Evolutionary conservation across 2,113 vertebrate species (phyloP).

Genomic region (Hydrolagus affinis): DNA sequence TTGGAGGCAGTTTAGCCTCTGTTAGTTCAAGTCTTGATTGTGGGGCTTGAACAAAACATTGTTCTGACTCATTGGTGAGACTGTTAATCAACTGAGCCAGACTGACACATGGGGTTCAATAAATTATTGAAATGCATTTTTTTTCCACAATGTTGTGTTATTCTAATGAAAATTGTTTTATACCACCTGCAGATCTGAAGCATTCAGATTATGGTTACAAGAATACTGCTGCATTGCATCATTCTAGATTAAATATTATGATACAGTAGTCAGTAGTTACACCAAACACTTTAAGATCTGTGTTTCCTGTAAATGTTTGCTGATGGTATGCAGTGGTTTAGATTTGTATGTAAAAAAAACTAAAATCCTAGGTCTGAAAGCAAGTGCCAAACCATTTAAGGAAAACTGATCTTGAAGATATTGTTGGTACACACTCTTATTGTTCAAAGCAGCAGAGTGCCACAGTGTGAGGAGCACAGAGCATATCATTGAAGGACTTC

Average conservation of each 20-base stretch:
- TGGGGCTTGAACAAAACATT: not conserved
- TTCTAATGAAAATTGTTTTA: not conserved
- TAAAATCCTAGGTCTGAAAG: not conserved
- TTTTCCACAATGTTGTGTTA: not conserved
- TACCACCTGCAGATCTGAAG: not conserved
- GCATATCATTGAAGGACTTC: too few species aligned
- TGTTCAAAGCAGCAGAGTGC: too few species aligned
- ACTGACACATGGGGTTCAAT: not conserved
- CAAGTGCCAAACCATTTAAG: not conserved
- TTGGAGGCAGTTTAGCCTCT: not conserved
- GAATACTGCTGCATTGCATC: not conserved
- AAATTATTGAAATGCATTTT: not conserved
- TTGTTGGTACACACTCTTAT: not conserved
- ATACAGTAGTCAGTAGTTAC: not conserved
- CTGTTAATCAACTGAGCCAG: not conserved
- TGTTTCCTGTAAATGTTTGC: not conserved
- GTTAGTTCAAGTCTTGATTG: not conserved
- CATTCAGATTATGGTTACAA: conserved; percentile 4
- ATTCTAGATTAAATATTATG: not conserved
- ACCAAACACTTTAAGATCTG: not conserved
- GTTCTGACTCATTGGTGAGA: not conserved
- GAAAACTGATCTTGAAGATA: not conserved
- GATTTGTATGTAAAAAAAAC: not conserved
- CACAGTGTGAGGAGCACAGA: too few species aligned
- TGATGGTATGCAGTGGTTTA: not conserved